Conservation (phyloP, 2,888 invertebrate genomes). For the Thumatha senex region DNA sequence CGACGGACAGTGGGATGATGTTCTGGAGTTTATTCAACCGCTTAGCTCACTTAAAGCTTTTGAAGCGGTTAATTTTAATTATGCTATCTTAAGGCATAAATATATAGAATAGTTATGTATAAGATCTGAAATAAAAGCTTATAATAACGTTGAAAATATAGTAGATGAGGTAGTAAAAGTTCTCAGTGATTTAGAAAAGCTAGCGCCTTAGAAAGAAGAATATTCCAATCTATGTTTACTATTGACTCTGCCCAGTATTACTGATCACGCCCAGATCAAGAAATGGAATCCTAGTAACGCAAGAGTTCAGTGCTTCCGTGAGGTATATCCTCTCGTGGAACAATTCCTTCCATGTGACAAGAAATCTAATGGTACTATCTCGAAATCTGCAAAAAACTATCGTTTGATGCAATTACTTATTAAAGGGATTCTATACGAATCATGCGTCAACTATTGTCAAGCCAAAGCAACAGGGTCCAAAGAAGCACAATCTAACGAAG, state of each 20-base stretch:
- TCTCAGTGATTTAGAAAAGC: conserved; percentile 93
- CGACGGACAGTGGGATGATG: conserved; percentile 99
- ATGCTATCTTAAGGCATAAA: conserved; percentile 94
- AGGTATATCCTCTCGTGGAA: conserved; percentile 94
- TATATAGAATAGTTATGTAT: conserved; percentile 97
- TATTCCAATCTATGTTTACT: conserved; percentile 96
- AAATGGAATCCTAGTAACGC: conserved; percentile 99
- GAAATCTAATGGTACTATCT: conserved; percentile 79
- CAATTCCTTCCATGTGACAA: conserved; percentile 93
- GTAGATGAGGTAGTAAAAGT: conserved; percentile 97
- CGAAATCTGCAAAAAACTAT: conserved; percentile 91
- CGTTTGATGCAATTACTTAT: conserved; percentile 95
- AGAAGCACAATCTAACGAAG: conserved; percentile 85
- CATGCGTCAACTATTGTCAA: conserved; percentile 98
- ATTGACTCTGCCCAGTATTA: conserved; percentile 94
- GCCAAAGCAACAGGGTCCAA: conserved; percentile 92
- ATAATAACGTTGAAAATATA: conserved; percentile 94
- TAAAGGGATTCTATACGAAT: conserved; percentile 96
- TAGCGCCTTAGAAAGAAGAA: conserved; percentile 96
- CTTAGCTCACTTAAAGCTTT: conserved; percentile 92
- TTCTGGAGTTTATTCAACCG: conserved; percentile 97
- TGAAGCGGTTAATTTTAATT: conserved; percentile 92
- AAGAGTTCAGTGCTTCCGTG: conserved; percentile 94
- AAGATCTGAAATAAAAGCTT: conserved; percentile 94
- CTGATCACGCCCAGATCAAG: conserved; percentile 96